A percentile compares a stretch with the other conserved stretches of the same genome.
Conservation (phyloP, 2,113 vertebrate species). For the Microtus oregoni region DNA sequence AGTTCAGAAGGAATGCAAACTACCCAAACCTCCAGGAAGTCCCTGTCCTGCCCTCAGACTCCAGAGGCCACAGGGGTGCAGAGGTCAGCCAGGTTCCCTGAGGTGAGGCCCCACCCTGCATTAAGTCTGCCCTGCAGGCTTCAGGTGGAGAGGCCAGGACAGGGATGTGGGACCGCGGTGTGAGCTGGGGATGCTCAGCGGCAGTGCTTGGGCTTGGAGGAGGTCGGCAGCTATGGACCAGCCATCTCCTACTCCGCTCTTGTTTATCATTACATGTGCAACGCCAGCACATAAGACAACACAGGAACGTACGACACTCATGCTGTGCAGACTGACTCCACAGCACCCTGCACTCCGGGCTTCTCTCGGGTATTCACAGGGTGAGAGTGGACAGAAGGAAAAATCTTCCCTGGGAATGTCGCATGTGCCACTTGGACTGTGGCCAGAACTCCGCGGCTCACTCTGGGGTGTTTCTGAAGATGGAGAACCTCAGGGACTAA, state of each 20-base stretch:
- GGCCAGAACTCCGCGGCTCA: background rate
- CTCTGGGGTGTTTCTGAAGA: background rate
- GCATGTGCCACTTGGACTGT: background rate
- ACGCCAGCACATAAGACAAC: background rate
- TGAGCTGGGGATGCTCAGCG: background rate
- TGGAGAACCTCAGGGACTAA: background rate
- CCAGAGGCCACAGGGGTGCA: background rate
- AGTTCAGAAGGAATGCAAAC: background rate
- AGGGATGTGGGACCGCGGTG: background rate
- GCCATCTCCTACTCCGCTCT: background rate
- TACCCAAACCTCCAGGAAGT: background rate
- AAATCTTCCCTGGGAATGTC: background rate
- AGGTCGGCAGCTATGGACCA: background rate
- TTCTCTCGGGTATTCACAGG: background rate
- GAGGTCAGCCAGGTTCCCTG: background rate
- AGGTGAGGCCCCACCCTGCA: background rate
- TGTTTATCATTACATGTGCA: accelerated
- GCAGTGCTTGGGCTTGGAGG: no score
- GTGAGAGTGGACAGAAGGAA: background rate
- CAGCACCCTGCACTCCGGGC: no score
- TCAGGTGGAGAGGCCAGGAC: background rate
- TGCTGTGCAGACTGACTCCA: background rate
- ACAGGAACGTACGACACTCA: background rate
- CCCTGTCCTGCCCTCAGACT: background rate
- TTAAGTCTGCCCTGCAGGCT: background rate